Percentiles rank a stretch among this genome's conserved stretches.
Evolutionary conservation across 2,888 invertebrate species (phyloP).

Genomic region (Myathropa florea): DNA sequence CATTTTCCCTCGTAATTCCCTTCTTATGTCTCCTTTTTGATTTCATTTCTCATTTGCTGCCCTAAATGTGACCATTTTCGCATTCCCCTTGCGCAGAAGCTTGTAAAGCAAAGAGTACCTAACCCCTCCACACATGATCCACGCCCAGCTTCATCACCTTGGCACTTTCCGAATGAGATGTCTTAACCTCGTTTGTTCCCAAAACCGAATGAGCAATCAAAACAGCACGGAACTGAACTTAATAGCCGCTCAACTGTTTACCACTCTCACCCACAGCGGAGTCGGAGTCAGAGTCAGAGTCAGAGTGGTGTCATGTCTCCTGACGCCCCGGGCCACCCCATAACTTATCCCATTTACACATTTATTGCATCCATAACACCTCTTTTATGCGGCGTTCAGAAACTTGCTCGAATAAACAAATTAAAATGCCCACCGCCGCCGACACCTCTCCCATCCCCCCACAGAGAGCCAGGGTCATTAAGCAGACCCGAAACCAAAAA

Average conservation of each 20-base stretch:
- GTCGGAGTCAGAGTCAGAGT: no score
- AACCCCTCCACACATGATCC: background rate
- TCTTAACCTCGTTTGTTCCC: background rate
- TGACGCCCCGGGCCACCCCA: background rate
- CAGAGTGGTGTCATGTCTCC: background rate
- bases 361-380: conserved; percentile 46
- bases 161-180: background rate
- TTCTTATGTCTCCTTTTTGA: background rate
- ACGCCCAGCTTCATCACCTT: background rate
- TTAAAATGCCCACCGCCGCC: conserved; percentile 43
- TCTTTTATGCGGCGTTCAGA: conserved; percentile 32
- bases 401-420: conserved; percentile 48
- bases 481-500: conserved; percentile 5
- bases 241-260: background rate
- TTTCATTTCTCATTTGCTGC: background rate
- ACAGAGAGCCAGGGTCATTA: conserved; percentile 4
- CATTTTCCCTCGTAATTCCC: background rate
- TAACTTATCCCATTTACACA: conserved; percentile 21
- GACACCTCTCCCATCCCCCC: conserved; percentile 19
- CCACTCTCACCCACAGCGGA: background rate
- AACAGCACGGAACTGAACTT: background rate
- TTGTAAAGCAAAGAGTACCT: no score
- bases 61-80: background rate
- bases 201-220: background rate
- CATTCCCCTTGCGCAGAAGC: no score